phyloP scores from a whole-genome alignment of 53 echinoderm and acorn worm species.

The Luidia sarsii region DNA sequence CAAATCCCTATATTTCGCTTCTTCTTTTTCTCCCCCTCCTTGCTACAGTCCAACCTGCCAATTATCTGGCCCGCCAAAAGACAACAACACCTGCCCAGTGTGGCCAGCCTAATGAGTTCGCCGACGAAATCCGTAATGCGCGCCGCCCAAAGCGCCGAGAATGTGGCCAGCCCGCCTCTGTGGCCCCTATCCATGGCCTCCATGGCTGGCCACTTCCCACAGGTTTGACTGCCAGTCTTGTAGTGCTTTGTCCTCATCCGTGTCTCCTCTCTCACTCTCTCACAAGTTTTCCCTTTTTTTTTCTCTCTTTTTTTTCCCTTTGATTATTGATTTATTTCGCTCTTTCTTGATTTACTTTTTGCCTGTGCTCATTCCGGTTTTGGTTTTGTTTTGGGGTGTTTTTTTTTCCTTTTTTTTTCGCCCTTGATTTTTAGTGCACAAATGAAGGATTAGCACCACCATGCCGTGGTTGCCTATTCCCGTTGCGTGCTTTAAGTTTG shows the following conservation, averaged over 20 bases:
- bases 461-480: too few species aligned
- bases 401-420: too few species aligned
- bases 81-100: not conserved
- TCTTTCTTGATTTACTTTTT: not conserved
- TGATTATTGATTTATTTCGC: not conserved
- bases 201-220: slow-evolving; percentile 3
- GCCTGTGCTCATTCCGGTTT: not conserved
- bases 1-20: not conserved
- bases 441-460: not conserved
- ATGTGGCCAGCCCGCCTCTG: not conserved
- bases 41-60: slow-evolving; percentile 23
- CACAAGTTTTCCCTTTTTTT: not conserved
- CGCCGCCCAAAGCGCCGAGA: not conserved
- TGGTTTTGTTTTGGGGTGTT: too few species aligned
- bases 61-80: slow-evolving; percentile 9
- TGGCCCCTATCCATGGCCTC: not conserved
- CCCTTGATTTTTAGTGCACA: too few species aligned
- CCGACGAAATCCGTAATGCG: slow-evolving; percentile 5
- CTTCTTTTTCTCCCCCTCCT: not conserved
- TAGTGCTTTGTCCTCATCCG: not conserved
- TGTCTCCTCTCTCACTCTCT: not conserved
- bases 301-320: not conserved
- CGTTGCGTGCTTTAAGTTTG: too few species aligned
- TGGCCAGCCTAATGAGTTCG: slow-evolving; percentile 3
- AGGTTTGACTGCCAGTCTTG: slow-evolving; percentile 17